A percentile compares a stretch with the other conserved stretches of the same genome.
These are phyloP conservation scores for Cataglyphis hispanica DNA, from an alignment of 1,140 invertebrate genomes.

Conservation along the genomic window DNA sequence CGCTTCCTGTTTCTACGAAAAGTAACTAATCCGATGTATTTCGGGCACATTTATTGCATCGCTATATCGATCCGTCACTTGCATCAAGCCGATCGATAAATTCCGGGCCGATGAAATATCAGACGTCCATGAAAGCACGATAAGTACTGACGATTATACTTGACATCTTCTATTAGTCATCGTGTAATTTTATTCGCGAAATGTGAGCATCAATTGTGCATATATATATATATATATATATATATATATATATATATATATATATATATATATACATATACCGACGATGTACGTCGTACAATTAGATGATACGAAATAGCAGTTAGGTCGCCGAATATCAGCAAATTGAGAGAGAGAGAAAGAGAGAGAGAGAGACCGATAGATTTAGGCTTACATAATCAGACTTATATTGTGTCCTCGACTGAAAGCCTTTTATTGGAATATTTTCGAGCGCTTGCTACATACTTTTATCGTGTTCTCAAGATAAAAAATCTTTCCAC, in stretches of 20 bases:
- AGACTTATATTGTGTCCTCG: slow-evolving; percentile 57
- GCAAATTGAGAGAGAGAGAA: too few relatives aligned
- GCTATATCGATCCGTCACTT: slow-evolving; percentile 35
- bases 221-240: too few relatives aligned
- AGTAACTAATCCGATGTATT: neutral
- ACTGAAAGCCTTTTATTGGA: slow-evolving; percentile 62
- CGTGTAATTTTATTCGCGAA: slow-evolving; percentile 53
- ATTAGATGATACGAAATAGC: slow-evolving; percentile 44
- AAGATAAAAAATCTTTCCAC: neutral
- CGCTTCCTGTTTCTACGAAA: neutral
- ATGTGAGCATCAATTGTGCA: slow-evolving; percentile 19
- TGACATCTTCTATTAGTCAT: slow-evolving; percentile 51
- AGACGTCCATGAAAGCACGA: slow-evolving; percentile 42
- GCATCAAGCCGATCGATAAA: slow-evolving; percentile 59
- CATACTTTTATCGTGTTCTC: neutral
- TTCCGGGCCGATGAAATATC: slow-evolving; percentile 58
- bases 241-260: too few relatives aligned
- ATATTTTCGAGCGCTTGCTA: slow-evolving; percentile 52
- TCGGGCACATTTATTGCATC: slow-evolving; percentile 5
- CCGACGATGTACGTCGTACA: slow-evolving; percentile 2
- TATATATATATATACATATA: too few relatives aligned
- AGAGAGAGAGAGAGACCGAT: too few relatives aligned
- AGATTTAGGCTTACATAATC: slow-evolving; percentile 83
- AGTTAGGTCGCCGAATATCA: slow-evolving; percentile 66
- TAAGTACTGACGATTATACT: slow-evolving; percentile 46